Evolutionary conservation across 2,797 vertebrate species (phyloP), one percentile per base, ranked within the genome.

Genomic region (Bryconaethiops microstoma): DNA sequence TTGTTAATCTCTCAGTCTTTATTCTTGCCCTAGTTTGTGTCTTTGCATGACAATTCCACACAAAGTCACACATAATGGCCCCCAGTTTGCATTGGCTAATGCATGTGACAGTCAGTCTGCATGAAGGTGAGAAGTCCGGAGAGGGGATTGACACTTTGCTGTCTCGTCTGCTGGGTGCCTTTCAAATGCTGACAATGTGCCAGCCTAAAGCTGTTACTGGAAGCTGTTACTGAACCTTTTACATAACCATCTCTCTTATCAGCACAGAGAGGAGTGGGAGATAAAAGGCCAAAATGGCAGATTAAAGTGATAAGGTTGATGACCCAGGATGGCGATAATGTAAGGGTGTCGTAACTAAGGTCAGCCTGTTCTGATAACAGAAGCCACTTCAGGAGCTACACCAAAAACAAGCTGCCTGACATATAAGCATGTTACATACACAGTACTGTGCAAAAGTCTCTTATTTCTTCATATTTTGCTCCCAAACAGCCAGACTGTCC

Each of bases 171-270:
- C 13, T 40, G 67, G 4, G 19, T 59, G 29, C 39, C 50, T 50
- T 59, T 25, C 40, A 35, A 21, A 71, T 55, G 4, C n/a, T 57
- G 1, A 45, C 50, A 71, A 12, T 59, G 50, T 54, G 14, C 42
- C 42, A 76, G 0, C 14, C 16, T 1, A 29, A 29, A n/a, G n/a
- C 2, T 42, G 35, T 12, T 39, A 60, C 62, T 19, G 57, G 35
- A 78, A 82, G 54, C 57, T 21, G 10, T 25, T n/a, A 13, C 7
- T 69, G 55, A 6, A 52, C 73, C 16, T 6, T 16, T 69, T 77
- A 77, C 48, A 17, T 77, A 81, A 74, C 21, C 17, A 5, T 55
- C 65, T 25, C 45, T 76, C 3, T 23, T 63, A 72, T 64, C 59
- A 72, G 40, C 60, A 29, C 12, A 63, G 35, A 23, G 45, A 74